Conservation (phyloP, 2,113 vertebrate species). For the Malurus elegans region DNA sequence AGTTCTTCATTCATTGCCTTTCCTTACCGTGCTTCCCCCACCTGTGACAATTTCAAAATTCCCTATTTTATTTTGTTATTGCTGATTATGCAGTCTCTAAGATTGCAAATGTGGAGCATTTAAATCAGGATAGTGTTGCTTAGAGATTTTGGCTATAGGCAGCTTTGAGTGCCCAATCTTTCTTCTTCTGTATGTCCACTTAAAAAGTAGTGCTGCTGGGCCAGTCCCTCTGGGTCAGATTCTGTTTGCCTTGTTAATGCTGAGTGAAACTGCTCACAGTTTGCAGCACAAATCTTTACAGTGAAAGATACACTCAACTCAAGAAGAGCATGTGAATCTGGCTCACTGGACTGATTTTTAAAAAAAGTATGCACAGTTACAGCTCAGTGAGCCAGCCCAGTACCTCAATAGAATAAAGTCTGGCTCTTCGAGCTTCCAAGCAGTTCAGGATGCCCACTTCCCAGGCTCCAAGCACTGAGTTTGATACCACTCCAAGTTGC, state of each 20-base stretch:
- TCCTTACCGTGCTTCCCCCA: background rate
- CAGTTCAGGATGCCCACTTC: background rate
- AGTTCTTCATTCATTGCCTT: background rate
- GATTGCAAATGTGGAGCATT: background rate
- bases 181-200: background rate
- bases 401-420: background rate
- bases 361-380: background rate
- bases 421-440: background rate
- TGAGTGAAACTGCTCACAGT: background rate
- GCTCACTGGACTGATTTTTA: background rate
- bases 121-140: background rate
- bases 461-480: background rate
- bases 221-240: background rate
- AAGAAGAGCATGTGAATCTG: background rate
- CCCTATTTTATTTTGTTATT: background rate
- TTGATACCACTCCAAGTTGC: slow-evolving; percentile 24
- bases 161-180: background rate
- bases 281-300: background rate
- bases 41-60: background rate
- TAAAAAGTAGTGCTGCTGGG: background rate
- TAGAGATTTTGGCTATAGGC: background rate
- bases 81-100: background rate
- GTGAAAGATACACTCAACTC: background rate
- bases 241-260: background rate
- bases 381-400: background rate